Base-by-base conservation (phyloP, 2,888 invertebrate genomes). In the Rhamnusium bicolor region DNA sequence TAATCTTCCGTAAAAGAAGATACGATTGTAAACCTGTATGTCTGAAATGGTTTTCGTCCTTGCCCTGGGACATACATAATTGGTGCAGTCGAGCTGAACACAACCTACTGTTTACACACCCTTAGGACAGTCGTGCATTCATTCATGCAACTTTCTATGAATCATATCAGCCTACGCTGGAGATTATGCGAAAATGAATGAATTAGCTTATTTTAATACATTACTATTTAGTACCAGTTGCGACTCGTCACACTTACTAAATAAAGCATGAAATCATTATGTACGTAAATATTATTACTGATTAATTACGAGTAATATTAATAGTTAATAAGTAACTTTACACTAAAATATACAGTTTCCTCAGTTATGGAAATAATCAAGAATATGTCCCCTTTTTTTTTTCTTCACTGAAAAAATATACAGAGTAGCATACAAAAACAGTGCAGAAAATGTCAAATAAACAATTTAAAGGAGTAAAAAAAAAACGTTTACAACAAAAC, bases 121-220 rank as follows among this genome's bases (percentile, higher is more conserved):
- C 83, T 80, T 81, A 79, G 82, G 83, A 83, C 75, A 83, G 73
- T 82, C 83, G 82, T 83, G 82, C 62, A 72, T 75, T 72, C 79
- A 77, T 79, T 79, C 79, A 81, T 79, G 72, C 77, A 76, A 71
- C 68, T 72, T 75, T 62, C 75, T 72, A 74, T 74, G 73, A 74
- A 73, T 75, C 72, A 77, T 71, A 61, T 49, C 56, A 60, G 66
- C 70, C 74, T 68, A 75, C 74, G 69, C 75, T 29, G 19, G 66
- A 14, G 67, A 53, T 53, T 49, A 53, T 19, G 65, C 53, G 65
- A 65, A 65, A 65, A 65, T 65, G 53, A 65, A 65, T 65, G 65
- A 65, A 65, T 53, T 47, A 32, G 32, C 32, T 65, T 53, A 53
- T 65, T 53, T 65, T 18, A 49, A 53, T 53, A 40, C 32, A 65